Conservation (phyloP, 1,140 invertebrate genomes). For the Drosophila mayri region DNA sequence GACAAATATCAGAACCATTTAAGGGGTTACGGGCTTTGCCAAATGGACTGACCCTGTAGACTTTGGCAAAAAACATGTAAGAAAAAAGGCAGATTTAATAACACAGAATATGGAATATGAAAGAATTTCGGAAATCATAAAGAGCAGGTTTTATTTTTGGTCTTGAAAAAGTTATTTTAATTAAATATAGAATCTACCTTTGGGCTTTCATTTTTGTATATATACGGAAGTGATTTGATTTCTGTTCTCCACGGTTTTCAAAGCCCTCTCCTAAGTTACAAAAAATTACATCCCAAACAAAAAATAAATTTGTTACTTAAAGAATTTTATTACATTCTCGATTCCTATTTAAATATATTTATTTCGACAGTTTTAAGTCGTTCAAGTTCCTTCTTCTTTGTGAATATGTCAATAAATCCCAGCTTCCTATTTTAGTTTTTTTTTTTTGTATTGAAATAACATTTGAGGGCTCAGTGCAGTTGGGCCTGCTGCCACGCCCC, state of each 20-base stretch:
- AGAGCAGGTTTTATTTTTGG: not conserved
- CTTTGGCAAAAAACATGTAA: not conserved
- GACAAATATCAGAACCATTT: conserved; percentile 59
- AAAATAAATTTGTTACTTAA: too few relatives aligned
- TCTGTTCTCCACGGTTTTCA: not conserved
- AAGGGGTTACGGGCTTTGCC: conserved; percentile 41
- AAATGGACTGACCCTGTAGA: conserved; percentile 40
- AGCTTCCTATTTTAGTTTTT: not conserved
- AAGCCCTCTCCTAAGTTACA: not conserved
- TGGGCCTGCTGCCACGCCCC: not conserved
- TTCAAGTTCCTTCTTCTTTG: too few relatives aligned
- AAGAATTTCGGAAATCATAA: not conserved
- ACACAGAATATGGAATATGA: not conserved
- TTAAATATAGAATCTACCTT: not conserved
- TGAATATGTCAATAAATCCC: not conserved
- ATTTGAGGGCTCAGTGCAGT: conserved; percentile 9
- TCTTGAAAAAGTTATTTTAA: not conserved
- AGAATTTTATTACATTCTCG: too few relatives aligned
- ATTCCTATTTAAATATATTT: too few relatives aligned
- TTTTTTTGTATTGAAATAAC: not conserved
- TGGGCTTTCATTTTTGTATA: too few relatives aligned
- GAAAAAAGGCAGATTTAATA: not conserved
- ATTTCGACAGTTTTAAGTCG: not conserved
- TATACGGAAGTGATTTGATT: not conserved
- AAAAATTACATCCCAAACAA: too few relatives aligned